These are phyloP conservation scores for Eupithecia centaureata DNA, from an alignment of 2,888 invertebrate species.

Conservation along the genomic window DNA sequence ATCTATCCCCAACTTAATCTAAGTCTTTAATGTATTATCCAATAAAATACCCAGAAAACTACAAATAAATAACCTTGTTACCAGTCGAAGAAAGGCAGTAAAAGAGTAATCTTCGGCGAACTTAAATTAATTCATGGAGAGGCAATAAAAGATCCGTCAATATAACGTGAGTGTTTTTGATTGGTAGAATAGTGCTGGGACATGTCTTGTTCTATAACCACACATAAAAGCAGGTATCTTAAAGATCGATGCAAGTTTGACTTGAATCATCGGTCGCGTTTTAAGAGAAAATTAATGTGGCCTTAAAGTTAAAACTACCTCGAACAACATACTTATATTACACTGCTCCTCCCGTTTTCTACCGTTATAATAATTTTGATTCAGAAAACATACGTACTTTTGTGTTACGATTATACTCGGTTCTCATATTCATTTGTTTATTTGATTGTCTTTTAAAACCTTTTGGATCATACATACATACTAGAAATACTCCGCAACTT, in stretches of 20 bases:
- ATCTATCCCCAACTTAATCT: not conserved
- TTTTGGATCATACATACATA: too few species aligned
- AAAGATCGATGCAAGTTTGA: not conserved
- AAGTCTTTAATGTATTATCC: not conserved
- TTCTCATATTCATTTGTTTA: too few species aligned
- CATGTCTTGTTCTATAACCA: constrained; percentile 11
- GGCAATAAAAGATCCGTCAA: constrained; percentile 61
- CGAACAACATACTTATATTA: too few species aligned
- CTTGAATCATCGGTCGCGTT: not conserved
- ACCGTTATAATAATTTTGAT: not conserved
- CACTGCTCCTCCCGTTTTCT: not conserved
- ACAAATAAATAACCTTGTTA: constrained; percentile 27
- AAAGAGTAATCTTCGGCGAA: constrained; percentile 55
- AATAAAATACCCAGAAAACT: constrained; percentile 3
- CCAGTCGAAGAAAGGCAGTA: constrained; percentile 42
- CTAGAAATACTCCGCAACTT: too few species aligned
- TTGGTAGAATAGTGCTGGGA: constrained; percentile 34
- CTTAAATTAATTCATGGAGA: constrained; percentile 65
- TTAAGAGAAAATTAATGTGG: not conserved
- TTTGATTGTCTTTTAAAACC: too few species aligned
- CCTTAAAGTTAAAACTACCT: too few species aligned
- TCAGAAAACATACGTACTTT: not conserved
- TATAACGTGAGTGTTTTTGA: constrained; percentile 36
- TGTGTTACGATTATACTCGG: not conserved
- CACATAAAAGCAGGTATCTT: not conserved